A percentile compares a stretch with the other conserved stretches of the same genome.
phyloP scores from a whole-genome alignment of 2,797 vertebrate species.

The Phalloptychus januarius region DNA sequence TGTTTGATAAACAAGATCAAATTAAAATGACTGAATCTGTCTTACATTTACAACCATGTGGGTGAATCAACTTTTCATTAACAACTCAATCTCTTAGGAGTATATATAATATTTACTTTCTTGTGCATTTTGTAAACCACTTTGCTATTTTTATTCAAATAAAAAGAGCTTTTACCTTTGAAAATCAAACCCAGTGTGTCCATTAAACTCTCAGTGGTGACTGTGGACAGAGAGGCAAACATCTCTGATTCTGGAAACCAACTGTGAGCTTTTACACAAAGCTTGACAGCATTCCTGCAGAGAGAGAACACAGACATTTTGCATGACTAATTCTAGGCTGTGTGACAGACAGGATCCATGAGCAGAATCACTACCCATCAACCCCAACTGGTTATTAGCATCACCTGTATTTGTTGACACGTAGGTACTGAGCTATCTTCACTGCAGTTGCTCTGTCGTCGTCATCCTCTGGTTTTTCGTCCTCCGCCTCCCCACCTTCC shows the following conservation, averaged over 20 bases:
- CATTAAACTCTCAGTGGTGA: constrained; percentile 76
- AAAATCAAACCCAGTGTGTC: constrained; percentile 84
- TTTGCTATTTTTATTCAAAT: background rate
- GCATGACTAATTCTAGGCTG: constrained; percentile 17
- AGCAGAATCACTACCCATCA: constrained; percentile 6
- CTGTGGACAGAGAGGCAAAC: constrained; percentile 76
- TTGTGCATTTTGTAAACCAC: background rate
- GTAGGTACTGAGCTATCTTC: constrained; percentile 84
- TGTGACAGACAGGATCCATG: constrained; percentile 11
- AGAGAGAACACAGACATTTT: constrained; percentile 1
- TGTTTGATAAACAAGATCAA: background rate
- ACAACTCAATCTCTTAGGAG: background rate
- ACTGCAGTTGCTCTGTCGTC: constrained; percentile 76
- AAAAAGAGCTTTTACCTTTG: constrained; percentile 81
- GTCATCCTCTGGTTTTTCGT: constrained; percentile 65
- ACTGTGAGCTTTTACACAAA: constrained; percentile 79
- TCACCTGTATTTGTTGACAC: constrained; percentile 92
- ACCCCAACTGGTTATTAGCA: constrained; percentile 14
- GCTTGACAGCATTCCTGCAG: constrained; percentile 84
- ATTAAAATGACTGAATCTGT: background rate
- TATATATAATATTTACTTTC: background rate
- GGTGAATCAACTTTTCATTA: background rate
- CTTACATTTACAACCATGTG: background rate
- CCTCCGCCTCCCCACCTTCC: constrained; percentile 51
- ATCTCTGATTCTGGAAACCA: constrained; percentile 82